These are phyloP conservation scores for Chrysogorgia sp. DNA, from an alignment of 92 coral and sea anemone species.

Conservation along the genomic window DNA sequence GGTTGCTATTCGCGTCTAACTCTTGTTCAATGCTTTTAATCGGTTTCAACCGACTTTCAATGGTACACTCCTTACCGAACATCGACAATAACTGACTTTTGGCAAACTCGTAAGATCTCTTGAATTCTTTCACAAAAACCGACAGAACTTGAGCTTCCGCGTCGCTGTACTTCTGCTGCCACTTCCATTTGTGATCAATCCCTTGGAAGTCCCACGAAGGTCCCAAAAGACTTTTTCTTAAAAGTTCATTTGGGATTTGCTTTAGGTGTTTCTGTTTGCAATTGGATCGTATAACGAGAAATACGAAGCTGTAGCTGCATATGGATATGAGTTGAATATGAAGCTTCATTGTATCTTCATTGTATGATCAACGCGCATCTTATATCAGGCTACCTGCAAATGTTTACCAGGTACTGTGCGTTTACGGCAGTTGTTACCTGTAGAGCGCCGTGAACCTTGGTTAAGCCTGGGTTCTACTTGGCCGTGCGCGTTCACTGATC, in stretches of 20 bases:
- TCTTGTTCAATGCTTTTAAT: slow-evolving; percentile 25
- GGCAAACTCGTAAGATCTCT: slow-evolving; percentile 11
- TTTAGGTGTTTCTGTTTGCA: background rate
- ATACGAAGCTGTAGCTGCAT: background rate
- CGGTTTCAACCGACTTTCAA: slow-evolving; percentile 36
- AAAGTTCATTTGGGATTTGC: background rate
- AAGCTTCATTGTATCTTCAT: background rate
- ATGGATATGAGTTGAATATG: background rate
- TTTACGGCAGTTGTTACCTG: too few relatives aligned
- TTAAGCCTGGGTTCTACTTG: too few relatives aligned
- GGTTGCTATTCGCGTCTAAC: slow-evolving; percentile 15
- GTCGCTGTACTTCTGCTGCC: slow-evolving; percentile 28
- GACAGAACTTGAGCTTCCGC: slow-evolving; percentile 3
- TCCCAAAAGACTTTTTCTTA: slow-evolving; percentile 14
- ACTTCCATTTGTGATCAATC: slow-evolving; percentile 37
- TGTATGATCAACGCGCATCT: too few relatives aligned
- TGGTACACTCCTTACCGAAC: slow-evolving; percentile 30
- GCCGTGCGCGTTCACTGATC: too few relatives aligned
- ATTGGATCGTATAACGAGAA: background rate
- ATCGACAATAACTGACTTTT: slow-evolving; percentile 14
- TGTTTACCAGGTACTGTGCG: too few relatives aligned
- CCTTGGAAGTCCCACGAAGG: slow-evolving; percentile 40
- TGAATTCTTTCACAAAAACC: slow-evolving; percentile 24
- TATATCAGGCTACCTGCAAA: too few relatives aligned
- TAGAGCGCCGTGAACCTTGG: too few relatives aligned